Conservation (phyloP, 1,140 invertebrate genomes). For the Hypothenemus hampei region DNA sequence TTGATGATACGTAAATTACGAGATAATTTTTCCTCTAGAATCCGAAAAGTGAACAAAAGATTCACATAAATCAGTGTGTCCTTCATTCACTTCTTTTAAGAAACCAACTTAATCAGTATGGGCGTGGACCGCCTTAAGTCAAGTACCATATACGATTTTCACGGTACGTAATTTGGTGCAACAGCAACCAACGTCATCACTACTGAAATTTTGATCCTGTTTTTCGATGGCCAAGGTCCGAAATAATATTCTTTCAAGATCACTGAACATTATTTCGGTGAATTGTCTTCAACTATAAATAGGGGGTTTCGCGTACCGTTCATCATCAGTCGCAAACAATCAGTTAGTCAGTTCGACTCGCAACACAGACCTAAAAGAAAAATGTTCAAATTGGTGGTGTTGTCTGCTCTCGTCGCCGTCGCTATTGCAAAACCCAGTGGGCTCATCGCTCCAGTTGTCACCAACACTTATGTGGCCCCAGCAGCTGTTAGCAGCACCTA, state of each 20-base stretch:
- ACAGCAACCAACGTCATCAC: no score
- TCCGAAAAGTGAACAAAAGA: no score
- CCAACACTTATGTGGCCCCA: conserved; percentile 19
- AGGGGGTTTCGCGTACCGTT: not conserved
- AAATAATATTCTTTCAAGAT: conserved; percentile 12
- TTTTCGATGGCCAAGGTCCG: conserved; percentile 24
- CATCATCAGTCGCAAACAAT: conserved; percentile 28
- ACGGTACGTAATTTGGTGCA: no score
- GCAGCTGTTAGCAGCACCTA: conserved; percentile 26
- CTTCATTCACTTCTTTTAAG: no score
- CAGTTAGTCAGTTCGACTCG: conserved; percentile 34
- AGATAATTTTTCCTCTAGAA: no score
- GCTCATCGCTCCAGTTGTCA: conserved; percentile 22
- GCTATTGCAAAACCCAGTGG: conserved; percentile 29
- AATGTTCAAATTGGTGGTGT: conserved; percentile 41
- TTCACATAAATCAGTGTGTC: no score
- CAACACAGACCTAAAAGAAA: conserved; percentile 35
- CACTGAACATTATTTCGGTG: conserved; percentile 1
- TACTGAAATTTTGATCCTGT: conserved; percentile 25
- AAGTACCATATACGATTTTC: no score
- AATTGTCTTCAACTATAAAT: conserved; percentile 18
- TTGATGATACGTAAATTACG: no score
- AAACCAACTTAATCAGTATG: no score
- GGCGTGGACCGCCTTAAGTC: no score
- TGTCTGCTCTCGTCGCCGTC: conserved; percentile 34